These are phyloP conservation scores for Mactromeris polynyma DNA, from an alignment of 2,888 invertebrate species.

Conservation along the genomic window DNA sequence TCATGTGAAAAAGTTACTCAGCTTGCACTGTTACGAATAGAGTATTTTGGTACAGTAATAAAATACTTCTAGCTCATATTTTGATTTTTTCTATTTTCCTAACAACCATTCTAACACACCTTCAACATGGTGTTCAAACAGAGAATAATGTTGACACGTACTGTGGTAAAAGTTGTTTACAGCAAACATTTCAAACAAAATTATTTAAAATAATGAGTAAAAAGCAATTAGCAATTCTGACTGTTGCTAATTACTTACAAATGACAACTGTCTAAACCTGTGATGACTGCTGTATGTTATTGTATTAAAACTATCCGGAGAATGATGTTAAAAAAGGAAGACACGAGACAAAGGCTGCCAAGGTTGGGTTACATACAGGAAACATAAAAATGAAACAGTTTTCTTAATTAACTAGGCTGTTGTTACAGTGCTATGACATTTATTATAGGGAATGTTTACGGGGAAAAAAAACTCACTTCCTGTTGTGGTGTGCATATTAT, in stretches of 20 bases:
- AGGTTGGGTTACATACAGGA: neutral
- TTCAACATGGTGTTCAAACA: neutral
- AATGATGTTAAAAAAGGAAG: neutral
- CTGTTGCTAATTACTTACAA: constrained; percentile 1
- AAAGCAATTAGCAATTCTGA: neutral
- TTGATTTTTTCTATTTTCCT: neutral
- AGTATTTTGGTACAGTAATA: too few species aligned
- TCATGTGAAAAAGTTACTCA: too few species aligned
- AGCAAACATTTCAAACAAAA: neutral
- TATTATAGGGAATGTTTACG: constrained; percentile 1
- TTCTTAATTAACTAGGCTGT: neutral
- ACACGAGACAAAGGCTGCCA: neutral
- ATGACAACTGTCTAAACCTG: constrained; percentile 8
- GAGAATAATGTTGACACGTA: neutral
- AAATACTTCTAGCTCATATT: too few species aligned
- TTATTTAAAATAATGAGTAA: neutral
- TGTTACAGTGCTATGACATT: neutral
- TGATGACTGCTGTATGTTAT: neutral
- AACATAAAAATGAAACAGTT: constrained; percentile 13
- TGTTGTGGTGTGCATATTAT: neutral
- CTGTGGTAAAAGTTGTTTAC: neutral
- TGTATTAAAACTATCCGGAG: neutral
- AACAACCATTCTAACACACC: neutral
- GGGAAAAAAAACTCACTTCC: neutral
- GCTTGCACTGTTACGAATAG: too few species aligned